Conservation (phyloP, 2,113 vertebrate species). For the Proterorhinus semilunaris region DNA sequence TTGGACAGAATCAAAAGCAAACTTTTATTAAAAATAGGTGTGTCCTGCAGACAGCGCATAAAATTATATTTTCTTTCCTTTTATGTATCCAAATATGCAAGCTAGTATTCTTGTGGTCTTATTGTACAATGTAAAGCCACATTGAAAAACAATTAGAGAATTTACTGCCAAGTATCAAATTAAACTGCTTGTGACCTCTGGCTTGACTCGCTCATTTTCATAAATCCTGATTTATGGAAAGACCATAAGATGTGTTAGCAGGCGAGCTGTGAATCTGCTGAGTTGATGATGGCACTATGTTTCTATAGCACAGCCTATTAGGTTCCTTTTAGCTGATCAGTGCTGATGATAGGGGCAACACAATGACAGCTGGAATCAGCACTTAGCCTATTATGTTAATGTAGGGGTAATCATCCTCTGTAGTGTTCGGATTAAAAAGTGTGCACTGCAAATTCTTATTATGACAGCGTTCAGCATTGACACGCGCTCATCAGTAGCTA, state of each 20-base stretch:
- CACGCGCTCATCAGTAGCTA: constrained; percentile 2
- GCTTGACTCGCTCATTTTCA: constrained; percentile 69
- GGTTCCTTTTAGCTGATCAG: constrained; percentile 61
- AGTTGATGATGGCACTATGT: constrained; percentile 68
- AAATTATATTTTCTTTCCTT: constrained; percentile 76
- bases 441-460: constrained; percentile 44
- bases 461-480: constrained; percentile 25
- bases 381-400: constrained; percentile 59
- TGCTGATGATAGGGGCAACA: constrained; percentile 63
- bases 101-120: constrained; percentile 71
- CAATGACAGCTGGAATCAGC: constrained; percentile 68
- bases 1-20: constrained; percentile 64
- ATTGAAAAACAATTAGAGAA: constrained; percentile 75
- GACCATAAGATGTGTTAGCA: constrained; percentile 67
- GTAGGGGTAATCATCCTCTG: constrained; percentile 59
- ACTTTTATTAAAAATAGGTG: constrained; percentile 76
- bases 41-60: constrained; percentile 74
- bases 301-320: constrained; percentile 62
- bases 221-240: constrained; percentile 76
- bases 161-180: constrained; percentile 73
- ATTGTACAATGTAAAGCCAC: constrained; percentile 70
- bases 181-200: constrained; percentile 74
- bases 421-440: constrained; percentile 51
- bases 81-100: constrained; percentile 74
- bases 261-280: constrained; percentile 68